phyloP scores from a whole-genome alignment of 2,888 invertebrate species.

The Petrolisthes cinctipes region DNA sequence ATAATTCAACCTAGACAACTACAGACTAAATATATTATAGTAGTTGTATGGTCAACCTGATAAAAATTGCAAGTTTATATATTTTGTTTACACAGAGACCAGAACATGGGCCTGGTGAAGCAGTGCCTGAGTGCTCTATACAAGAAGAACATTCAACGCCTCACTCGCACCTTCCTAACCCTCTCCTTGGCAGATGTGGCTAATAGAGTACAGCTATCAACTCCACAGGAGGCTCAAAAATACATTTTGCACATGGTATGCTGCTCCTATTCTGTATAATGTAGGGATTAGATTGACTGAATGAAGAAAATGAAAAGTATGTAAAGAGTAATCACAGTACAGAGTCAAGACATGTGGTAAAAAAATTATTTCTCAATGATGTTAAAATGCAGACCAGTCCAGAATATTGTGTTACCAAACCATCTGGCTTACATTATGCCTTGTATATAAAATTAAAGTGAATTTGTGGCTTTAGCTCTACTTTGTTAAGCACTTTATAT shows the following conservation, averaged over 20 bases:
- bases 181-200: slow-evolving; percentile 90
- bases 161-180: slow-evolving; percentile 94
- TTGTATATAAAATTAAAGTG: too few relatives aligned
- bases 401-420: too few relatives aligned
- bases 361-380: neutral
- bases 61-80: too few relatives aligned
- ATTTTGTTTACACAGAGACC: slow-evolving; percentile 70
- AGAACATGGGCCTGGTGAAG: slow-evolving; percentile 75
- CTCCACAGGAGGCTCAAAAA: slow-evolving; percentile 88
- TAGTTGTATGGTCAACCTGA: too few relatives aligned
- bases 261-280: slow-evolving; percentile 18
- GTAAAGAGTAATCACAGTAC: neutral
- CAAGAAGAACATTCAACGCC: slow-evolving; percentile 95
- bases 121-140: slow-evolving; percentile 89
- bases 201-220: slow-evolving; percentile 84
- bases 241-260: slow-evolving; percentile 94
- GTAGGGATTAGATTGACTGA: too few relatives aligned
- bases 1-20: neutral
- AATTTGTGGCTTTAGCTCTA: too few relatives aligned
- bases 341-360: neutral
- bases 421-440: too few relatives aligned
- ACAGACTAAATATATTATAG: too few relatives aligned
- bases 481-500: too few relatives aligned
- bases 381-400: too few relatives aligned
- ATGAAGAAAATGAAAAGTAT: neutral